phyloP scores from a whole-genome alignment of 2,113 vertebrate species.

The Microtus pennsylvanicus region DNA sequence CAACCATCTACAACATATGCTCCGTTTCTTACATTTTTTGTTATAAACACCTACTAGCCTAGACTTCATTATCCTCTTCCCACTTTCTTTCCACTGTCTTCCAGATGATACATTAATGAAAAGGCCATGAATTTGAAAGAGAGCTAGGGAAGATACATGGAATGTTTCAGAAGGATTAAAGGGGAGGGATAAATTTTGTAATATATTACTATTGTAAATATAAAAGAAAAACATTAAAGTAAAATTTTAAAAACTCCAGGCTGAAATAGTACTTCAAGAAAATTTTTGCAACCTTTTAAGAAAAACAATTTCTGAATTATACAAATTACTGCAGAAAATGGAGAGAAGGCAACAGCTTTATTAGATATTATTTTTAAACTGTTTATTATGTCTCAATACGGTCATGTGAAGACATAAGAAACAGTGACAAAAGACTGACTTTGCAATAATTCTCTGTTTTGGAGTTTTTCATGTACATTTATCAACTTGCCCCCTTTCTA shows the following conservation, averaged over 20 bases:
- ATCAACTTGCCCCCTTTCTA: neutral
- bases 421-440: neutral
- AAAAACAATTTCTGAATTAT: neutral
- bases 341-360: neutral
- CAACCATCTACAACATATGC: neutral
- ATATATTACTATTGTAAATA: neutral
- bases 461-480: neutral
- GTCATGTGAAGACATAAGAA: neutral
- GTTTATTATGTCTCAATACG: neutral
- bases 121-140: neutral
- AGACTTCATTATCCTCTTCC: neutral
- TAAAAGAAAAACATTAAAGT: neutral
- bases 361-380: neutral
- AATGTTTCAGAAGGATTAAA: neutral
- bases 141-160: neutral
- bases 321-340: conserved; percentile 17
- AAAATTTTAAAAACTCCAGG: neutral
- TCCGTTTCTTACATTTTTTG: neutral
- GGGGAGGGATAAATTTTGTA: neutral
- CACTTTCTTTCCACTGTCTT: neutral
- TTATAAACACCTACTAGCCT: neutral
- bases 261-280: neutral
- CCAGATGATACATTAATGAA: neutral
- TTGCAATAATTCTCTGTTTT: neutral
- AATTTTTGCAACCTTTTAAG: conserved; percentile 12